phyloP scores from a whole-genome alignment of 2,113 vertebrate genomes.

The Tetrax tetrax region DNA sequence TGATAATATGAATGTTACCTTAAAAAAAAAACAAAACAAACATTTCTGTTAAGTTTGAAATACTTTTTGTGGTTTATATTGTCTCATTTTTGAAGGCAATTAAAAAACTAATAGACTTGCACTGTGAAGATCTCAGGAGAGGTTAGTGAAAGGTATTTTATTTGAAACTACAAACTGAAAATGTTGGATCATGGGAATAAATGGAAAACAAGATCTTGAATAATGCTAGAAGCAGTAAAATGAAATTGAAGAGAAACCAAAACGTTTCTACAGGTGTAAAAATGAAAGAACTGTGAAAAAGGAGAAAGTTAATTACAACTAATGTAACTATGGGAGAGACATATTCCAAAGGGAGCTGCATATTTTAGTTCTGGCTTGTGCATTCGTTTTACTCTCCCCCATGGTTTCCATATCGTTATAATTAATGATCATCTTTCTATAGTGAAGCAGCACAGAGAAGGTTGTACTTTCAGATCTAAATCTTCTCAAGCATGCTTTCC shows the following conservation, averaged over 20 bases:
- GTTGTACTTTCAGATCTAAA: conserved; percentile 1
- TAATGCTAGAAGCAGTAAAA: not conserved
- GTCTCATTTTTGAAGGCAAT: conserved; percentile 23
- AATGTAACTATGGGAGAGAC: conserved; percentile 43
- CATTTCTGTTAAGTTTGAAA: conserved; percentile 34
- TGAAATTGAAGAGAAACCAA: conserved; percentile 18
- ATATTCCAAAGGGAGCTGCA: conserved; percentile 21
- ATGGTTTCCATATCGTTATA: not conserved
- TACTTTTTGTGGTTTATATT: not conserved
- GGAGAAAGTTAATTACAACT: conserved; percentile 65
- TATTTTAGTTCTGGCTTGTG: conserved; percentile 23
- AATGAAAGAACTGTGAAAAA: conserved; percentile 26
- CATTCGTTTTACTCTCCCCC: conserved; percentile 6
- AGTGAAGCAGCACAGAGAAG: not conserved
- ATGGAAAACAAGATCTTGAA: not conserved
- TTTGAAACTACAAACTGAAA: not conserved
- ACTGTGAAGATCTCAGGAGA: not conserved
- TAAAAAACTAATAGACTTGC: not conserved
- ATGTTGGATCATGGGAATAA: not conserved
- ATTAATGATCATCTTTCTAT: conserved; percentile 35
- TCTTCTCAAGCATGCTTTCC: not conserved
- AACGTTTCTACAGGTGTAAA: conserved; percentile 42
- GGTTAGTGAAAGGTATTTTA: not conserved
- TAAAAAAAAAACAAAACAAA: not conserved
- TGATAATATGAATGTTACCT: not conserved